phyloP scores from a whole-genome alignment of 2,113 vertebrate species.

The Mesocricetus auratus region DNA sequence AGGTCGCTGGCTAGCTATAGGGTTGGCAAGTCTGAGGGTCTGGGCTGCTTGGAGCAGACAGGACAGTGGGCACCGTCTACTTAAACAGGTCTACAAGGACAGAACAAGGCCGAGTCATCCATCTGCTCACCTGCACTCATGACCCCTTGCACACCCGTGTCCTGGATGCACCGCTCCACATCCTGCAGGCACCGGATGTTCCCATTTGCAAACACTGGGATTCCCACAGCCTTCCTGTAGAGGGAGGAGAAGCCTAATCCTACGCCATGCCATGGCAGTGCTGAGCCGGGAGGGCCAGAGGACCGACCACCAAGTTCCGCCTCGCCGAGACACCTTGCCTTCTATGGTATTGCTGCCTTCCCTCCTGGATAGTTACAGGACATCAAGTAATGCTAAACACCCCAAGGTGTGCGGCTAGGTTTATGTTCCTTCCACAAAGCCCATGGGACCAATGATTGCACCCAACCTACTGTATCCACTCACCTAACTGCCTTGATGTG shows the following conservation, averaged over 20 bases:
- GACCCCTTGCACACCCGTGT: conserved; percentile 95
- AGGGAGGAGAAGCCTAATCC: not conserved
- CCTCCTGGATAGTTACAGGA: not conserved
- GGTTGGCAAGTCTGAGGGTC: not conserved
- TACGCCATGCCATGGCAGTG: not conserved
- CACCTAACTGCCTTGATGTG: conserved; percentile 96
- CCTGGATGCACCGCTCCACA: conserved; percentile 94
- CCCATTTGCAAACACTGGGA: conserved; percentile 98
- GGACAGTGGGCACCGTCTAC: not conserved
- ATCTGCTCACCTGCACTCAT: conserved; percentile 95
- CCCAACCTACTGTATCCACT: conserved; percentile 41
- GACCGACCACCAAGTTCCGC: not conserved
- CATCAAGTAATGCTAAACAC: not conserved
- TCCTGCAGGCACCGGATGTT: conserved; percentile 96
- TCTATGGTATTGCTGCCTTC: not conserved
- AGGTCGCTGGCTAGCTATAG: not conserved
- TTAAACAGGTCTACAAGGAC: not conserved
- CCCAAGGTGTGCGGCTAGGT: not conserved
- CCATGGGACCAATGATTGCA: not conserved
- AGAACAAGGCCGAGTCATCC: not conserved
- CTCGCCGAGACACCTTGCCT: not conserved
- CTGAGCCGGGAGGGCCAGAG: not conserved
- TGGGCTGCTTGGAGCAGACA: not conserved
- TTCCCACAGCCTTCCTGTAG: conserved; percentile 92
- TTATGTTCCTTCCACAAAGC: accelerated